Conservation (phyloP, 1,140 invertebrate genomes). For the Drosophila varians region DNA sequence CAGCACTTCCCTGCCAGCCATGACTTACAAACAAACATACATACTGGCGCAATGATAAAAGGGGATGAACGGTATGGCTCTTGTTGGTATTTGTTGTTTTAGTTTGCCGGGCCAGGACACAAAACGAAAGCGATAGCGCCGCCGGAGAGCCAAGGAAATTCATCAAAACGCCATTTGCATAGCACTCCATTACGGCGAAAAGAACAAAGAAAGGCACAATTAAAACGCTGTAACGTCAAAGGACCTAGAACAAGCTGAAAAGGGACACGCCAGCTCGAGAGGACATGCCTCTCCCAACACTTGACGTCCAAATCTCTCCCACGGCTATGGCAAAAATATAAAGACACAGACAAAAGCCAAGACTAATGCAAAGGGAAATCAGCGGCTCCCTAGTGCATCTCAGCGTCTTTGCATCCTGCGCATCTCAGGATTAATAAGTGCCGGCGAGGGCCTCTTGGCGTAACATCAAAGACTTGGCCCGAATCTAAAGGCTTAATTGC, state of each 20-base stretch:
- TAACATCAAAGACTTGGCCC: constrained; percentile 61
- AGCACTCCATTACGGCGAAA: constrained; percentile 80
- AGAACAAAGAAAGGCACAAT: constrained; percentile 79
- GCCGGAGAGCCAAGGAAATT: constrained; percentile 72
- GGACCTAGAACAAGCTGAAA: constrained; percentile 11
- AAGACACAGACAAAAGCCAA: constrained; percentile 9
- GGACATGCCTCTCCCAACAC: constrained; percentile 49
- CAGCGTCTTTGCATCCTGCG: constrained; percentile 1
- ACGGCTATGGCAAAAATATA: constrained; percentile 3
- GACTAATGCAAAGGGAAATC: constrained; percentile 28
- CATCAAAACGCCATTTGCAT: constrained; percentile 82
- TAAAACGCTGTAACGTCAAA: constrained; percentile 65
- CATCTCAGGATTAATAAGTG: constrained; percentile 12
- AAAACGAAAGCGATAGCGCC: constrained; percentile 49
- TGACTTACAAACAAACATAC: constrained; percentile 30
- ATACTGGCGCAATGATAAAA: constrained; percentile 40
- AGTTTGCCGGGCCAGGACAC: constrained; percentile 30
- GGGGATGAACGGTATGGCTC: constrained; percentile 60
- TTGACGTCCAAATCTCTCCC: constrained; percentile 40
- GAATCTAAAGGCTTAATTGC: constrained; percentile 22
- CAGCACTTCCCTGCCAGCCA: constrained; percentile 64
- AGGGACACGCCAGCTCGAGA: constrained; percentile 24
- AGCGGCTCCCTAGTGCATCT: constrained; percentile 46
- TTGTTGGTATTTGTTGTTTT: constrained; percentile 39
- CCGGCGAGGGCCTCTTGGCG: background rate